Percentiles rank a stretch among this genome's conserved stretches.
Evolutionary conservation across 2,113 vertebrate genomes (phyloP).

Genomic region (Zingel zingel): DNA sequence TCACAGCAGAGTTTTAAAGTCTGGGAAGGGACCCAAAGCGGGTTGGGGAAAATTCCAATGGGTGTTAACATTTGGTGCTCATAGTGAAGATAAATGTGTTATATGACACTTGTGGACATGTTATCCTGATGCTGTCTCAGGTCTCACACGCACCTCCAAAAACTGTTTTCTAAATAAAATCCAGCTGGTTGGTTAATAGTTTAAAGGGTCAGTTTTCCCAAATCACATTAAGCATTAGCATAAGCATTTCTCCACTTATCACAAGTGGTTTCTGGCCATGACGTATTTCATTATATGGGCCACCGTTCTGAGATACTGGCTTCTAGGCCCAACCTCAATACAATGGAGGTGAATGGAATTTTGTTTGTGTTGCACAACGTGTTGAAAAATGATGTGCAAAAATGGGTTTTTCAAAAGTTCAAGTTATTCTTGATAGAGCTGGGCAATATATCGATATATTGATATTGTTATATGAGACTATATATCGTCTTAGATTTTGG

Average conservation of each 20-base stretch:
- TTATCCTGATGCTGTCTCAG: neutral
- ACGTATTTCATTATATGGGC: neutral
- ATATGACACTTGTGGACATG: constrained; percentile 14
- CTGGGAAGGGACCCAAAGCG: constrained; percentile 14
- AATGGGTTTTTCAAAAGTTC: neutral
- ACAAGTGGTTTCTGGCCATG: neutral
- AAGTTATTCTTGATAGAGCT: neutral
- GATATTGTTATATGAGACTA: no score
- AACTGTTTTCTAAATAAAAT: constrained; percentile 5
- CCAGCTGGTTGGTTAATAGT: constrained; percentile 7
- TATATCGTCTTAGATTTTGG: no score
- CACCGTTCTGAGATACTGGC: neutral
- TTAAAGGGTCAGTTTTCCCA: constrained; percentile 10
- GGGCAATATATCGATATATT: no score
- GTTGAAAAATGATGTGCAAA: constrained; percentile 5
- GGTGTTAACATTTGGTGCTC: constrained; percentile 26
- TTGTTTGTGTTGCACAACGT: neutral
- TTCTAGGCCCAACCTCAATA: neutral
- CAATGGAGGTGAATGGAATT: neutral
- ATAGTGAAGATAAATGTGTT: constrained; percentile 30
- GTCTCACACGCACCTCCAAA: constrained; percentile 19
- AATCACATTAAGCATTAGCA: neutral
- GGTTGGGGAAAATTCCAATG: constrained; percentile 21
- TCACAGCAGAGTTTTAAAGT: constrained; percentile 7
- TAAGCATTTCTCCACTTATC: neutral